These are phyloP conservation scores for Geotrupes spiniger DNA, from an alignment of 2,888 invertebrate species.

Conservation along the genomic window DNA sequence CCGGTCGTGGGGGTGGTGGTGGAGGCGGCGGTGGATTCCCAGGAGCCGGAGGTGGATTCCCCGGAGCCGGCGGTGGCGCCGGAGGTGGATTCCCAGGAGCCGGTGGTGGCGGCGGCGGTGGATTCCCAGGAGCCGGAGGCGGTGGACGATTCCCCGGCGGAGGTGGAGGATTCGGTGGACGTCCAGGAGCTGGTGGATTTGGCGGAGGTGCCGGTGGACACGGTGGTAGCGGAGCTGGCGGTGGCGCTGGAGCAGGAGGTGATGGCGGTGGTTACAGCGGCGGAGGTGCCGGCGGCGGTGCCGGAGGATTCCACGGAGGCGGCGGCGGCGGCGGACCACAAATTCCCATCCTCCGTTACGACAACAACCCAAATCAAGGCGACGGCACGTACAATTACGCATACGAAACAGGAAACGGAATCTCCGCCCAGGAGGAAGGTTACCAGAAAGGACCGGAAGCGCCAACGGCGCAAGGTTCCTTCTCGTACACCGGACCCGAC, in stretches of 20 bases:
- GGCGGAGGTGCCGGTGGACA: slow-evolving; percentile 22
- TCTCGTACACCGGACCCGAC: slow-evolving; percentile 59
- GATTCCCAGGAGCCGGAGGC: slow-evolving; percentile 44
- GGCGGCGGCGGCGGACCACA: slow-evolving; percentile 32
- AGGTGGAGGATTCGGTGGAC: slow-evolving; percentile 31
- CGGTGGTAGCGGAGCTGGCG: slow-evolving; percentile 7
- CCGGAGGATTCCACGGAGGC: slow-evolving; percentile 24
- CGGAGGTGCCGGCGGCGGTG: background rate
- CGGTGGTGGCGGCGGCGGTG: background rate
- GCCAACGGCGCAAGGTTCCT: slow-evolving; percentile 52
- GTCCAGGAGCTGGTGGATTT: slow-evolving; percentile 27
- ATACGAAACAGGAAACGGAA: slow-evolving; percentile 65
- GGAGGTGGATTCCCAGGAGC: slow-evolving; percentile 21
- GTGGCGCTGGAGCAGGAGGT: slow-evolving; percentile 11
- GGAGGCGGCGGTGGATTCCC: slow-evolving; percentile 49
- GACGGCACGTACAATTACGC: slow-evolving; percentile 42
- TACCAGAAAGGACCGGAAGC: slow-evolving; percentile 28
- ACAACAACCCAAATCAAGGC: slow-evolving; percentile 41
- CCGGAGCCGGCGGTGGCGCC: slow-evolving; percentile 29
- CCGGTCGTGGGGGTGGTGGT: slow-evolving; percentile 33
- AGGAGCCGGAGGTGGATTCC: slow-evolving; percentile 31
- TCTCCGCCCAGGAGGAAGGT: slow-evolving; percentile 56
- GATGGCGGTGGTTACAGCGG: slow-evolving; percentile 1
- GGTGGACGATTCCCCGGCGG: slow-evolving; percentile 43
- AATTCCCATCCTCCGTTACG: slow-evolving; percentile 40